These are phyloP conservation scores for Elmis aenea DNA, from an alignment of 2,888 invertebrate genomes.

Conservation along the genomic window DNA sequence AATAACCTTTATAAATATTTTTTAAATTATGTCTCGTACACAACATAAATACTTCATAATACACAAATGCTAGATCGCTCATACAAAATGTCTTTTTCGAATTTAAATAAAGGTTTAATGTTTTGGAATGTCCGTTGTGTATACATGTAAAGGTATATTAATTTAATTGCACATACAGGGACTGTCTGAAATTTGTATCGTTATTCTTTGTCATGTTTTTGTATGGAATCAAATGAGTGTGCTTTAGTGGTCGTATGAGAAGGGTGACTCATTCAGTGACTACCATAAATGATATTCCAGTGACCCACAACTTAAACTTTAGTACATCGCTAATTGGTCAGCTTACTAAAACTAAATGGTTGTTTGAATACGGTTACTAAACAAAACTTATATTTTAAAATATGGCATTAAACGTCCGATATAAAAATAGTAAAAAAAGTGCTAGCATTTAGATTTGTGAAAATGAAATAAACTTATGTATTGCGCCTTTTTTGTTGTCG, in stretches of 20 bases:
- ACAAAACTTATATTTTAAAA: no score
- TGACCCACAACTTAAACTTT: conserved; percentile 16
- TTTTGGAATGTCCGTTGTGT: conserved; percentile 30
- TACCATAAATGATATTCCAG: conserved; percentile 21
- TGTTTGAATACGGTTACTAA: no score
- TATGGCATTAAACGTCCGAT: no score
- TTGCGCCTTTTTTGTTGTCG: no score
- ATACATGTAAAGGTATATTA: conserved; percentile 6
- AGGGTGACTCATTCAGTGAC: conserved; percentile 27
- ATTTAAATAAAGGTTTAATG: conserved; percentile 32
- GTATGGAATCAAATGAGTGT: conserved; percentile 24
- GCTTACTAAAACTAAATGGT: no score
- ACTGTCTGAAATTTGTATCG: conserved; percentile 20
- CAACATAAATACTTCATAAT: conserved; percentile 9
- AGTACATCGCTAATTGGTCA: no score
- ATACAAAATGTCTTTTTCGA: no score
- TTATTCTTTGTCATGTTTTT: conserved; percentile 25
- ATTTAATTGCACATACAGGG: conserved; percentile 23
- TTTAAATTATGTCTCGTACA: conserved; percentile 6
- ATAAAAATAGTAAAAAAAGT: no score
- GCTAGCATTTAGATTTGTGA: no score
- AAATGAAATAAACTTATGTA: no score
- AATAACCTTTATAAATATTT: conserved; percentile 10
- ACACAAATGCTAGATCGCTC: conserved; percentile 10
- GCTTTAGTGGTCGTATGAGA: conserved; percentile 18